Evolutionary conservation across 1,140 invertebrate genomes (phyloP).

Genomic region (Drosophila quadrilineata): DNA sequence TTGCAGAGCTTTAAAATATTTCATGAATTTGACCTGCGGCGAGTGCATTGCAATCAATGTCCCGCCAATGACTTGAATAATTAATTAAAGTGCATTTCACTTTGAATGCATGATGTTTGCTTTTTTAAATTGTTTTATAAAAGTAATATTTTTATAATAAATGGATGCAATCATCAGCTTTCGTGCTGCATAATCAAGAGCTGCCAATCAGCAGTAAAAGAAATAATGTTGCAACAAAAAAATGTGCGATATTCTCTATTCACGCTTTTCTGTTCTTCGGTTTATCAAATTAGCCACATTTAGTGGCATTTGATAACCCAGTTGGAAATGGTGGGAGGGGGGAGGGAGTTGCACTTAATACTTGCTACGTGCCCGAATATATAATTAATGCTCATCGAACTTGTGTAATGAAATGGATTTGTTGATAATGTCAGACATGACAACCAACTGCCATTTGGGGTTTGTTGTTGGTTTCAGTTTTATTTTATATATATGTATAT

Average conservation of each 20-base stretch:
- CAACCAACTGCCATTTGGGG: conserved; percentile 31
- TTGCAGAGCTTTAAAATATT: too few relatives aligned
- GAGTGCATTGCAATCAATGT: too few relatives aligned
- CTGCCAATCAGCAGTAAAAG: conserved; percentile 11
- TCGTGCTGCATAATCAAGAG: neutral
- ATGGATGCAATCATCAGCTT: neutral
- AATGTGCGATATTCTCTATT: neutral
- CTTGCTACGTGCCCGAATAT: conserved; percentile 48
- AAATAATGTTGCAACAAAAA: conserved; percentile 6
- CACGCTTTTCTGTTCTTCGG: conserved; percentile 9
- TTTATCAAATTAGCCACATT: conserved; percentile 41
- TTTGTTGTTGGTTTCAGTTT: too few relatives aligned
- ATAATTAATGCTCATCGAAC: conserved; percentile 47
- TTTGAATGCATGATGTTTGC: too few relatives aligned
- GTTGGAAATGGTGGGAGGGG: neutral
- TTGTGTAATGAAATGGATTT: conserved; percentile 58
- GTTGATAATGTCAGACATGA: conserved; percentile 42
- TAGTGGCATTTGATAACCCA: neutral
- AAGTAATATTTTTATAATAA: too few relatives aligned
- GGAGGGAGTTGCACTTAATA: conserved; percentile 40
- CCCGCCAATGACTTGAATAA: too few relatives aligned
- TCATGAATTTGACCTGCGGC: too few relatives aligned
- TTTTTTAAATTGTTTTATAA: too few relatives aligned
- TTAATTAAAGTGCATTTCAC: too few relatives aligned
- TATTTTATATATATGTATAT: too few relatives aligned